These are phyloP conservation scores for Ophioninae sp. DNA, from an alignment of 2,888 invertebrate species.

Conservation along the genomic window DNA sequence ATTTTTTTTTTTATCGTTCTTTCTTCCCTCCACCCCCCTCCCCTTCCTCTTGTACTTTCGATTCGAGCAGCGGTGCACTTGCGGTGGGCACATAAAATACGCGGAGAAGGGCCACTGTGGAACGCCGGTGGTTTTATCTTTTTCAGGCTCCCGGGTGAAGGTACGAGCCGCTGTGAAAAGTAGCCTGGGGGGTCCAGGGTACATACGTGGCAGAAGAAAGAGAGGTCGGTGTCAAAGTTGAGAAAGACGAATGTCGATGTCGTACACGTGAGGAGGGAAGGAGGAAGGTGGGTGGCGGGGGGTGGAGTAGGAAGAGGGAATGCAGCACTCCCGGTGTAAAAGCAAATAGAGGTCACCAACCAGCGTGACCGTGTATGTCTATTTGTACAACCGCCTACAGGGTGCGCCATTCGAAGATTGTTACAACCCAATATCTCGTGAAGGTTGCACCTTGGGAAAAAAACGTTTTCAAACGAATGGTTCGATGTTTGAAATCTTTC, in stretches of 20 bases:
- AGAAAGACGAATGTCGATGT: constrained; percentile 59
- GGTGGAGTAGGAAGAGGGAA: constrained; percentile 5
- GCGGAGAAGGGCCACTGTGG: neutral
- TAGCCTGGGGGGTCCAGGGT: neutral
- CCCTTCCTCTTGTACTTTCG: no score
- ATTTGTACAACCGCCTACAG: neutral
- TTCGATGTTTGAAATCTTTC: no score
- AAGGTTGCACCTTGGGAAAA: no score
- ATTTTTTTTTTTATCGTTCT: neutral
- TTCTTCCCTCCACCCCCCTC: no score
- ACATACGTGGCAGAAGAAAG: constrained; percentile 3
- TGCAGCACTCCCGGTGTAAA: constrained; percentile 22
- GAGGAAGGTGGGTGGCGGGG: no score
- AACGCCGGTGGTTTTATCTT: neutral
- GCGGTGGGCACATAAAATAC: neutral
- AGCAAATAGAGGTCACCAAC: neutral
- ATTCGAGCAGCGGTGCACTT: neutral
- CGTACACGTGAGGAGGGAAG: neutral
- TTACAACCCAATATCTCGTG: no score
- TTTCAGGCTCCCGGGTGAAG: neutral
- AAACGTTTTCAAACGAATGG: no score
- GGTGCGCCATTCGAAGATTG: no score
- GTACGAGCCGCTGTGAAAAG: constrained; percentile 6
- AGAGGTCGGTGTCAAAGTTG: constrained; percentile 43
- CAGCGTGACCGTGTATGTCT: neutral